A percentile compares a stretch with the other conserved stretches of the same genome.
Conservation (phyloP, 2,113 vertebrate species). For the Gymnobelideus leadbeateri region DNA sequence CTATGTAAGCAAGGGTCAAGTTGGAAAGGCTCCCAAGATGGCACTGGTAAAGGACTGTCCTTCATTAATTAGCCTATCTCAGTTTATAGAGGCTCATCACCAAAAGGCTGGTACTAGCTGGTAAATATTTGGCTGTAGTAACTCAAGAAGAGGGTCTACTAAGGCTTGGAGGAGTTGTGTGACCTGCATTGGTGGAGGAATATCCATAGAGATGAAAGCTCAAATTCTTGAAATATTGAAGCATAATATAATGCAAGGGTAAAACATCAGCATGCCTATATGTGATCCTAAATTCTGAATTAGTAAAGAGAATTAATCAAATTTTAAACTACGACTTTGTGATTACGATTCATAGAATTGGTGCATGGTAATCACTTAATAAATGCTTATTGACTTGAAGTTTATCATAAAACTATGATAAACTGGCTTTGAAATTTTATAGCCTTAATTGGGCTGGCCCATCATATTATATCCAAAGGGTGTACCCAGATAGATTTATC, state of each 20-base stretch:
- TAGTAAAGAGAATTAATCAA: slow-evolving; percentile 32
- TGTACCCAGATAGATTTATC: background rate
- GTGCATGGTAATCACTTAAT: background rate
- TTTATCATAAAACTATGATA: background rate
- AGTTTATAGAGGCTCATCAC: background rate
- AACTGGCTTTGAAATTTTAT: background rate
- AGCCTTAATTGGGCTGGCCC: background rate
- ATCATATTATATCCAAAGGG: background rate
- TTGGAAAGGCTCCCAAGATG: background rate
- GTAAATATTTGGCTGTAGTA: background rate
- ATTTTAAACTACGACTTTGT: background rate
- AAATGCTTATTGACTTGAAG: background rate
- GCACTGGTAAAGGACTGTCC: background rate
- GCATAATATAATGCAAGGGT: background rate
- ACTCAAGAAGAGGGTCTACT: background rate
- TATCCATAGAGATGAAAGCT: background rate
- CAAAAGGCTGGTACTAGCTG: background rate
- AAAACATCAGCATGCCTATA: slow-evolving; percentile 22
- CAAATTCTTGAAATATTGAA: background rate
- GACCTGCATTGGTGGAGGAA: background rate
- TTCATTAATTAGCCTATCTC: background rate
- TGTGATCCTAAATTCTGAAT: slow-evolving; percentile 6
- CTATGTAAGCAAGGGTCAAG: background rate
- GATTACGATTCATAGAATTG: background rate
- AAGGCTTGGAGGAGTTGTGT: background rate